phyloP scores from a whole-genome alignment of 2,797 vertebrate species.

The Pelodytes ibericus region DNA sequence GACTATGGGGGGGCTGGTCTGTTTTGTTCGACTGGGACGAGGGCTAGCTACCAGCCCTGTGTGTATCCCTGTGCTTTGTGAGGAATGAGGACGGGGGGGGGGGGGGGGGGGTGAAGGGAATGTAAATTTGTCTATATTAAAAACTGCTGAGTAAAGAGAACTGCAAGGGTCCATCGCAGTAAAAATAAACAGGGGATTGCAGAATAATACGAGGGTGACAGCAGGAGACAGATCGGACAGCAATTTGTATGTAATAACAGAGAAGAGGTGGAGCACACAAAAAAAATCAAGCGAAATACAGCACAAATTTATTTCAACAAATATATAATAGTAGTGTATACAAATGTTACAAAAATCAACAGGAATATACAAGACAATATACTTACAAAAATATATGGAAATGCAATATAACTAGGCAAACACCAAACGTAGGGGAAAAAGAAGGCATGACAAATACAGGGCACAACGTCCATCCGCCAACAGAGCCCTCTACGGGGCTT shows the following conservation, averaged over 20 bases:
- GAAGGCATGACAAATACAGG: too few relatives aligned
- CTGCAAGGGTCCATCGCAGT: constrained; percentile 13
- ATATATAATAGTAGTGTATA: too few relatives aligned
- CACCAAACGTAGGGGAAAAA: too few relatives aligned
- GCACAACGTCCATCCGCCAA: too few relatives aligned
- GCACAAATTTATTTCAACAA: too few relatives aligned
- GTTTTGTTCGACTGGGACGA: constrained; percentile 22
- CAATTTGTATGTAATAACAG: constrained; percentile 2
- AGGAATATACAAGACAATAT: too few relatives aligned
- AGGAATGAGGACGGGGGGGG: not conserved
- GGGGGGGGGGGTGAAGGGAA: not conserved
- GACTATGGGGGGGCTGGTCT: constrained; percentile 32
- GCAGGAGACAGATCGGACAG: not conserved
- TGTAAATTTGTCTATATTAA: constrained; percentile 32
- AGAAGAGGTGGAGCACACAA: not conserved
- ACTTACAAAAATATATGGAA: too few relatives aligned
- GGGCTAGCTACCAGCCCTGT: constrained; percentile 8
- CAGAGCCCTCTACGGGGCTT: too few relatives aligned
- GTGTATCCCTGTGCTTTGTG: not conserved
- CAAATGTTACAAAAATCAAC: too few relatives aligned
- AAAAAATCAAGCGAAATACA: too few relatives aligned
- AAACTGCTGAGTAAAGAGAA: constrained; percentile 46
- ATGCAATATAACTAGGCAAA: too few relatives aligned
- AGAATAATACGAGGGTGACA: constrained; percentile 17
- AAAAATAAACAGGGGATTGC: constrained; percentile 46